Base-by-base conservation (phyloP, 2,797 vertebrate genomes). In the Enteromius viviparus region DNA sequence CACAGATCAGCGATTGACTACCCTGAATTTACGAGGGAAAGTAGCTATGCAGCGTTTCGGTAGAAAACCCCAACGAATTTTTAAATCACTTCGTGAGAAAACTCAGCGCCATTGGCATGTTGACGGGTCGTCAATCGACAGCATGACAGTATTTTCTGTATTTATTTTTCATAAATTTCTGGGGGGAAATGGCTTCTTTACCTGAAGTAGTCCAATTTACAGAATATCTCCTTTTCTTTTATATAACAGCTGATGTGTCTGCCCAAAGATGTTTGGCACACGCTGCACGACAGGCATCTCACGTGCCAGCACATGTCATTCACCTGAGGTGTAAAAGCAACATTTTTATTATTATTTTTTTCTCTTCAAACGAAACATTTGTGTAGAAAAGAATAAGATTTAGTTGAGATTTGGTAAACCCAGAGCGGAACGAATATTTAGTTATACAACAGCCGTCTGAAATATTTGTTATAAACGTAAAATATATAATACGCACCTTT, bases 191-290 rank as follows among this genome's bases (percentile, higher is more conserved):
- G 53, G 4, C 1, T 10, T n/a, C 21, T 23, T 58, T 58, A 64
- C 94, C 98, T 97, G 94, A 99, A 98, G 92, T 99, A 99, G 92
- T 99, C 98, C 0, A 99, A 95, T 93, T 99, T 99, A 94, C 98
- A 99, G 93, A 97, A 99, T 86, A 99, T 95, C 85, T 99, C 96
- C 89, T 95, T 96, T 68, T 99, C 97, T 93, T 98, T 99, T 89
- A 99, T 96, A 78, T 97, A 99, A 90, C 98, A 99, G 94, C 97
- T 99, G 42, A 97, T 97, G 10, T 99, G 98, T 72, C 97, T 95
- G 81, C 97, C 97, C 42, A 99, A 92, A 9, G 97, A 98, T 0
- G 96, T 97, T 80, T 96, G 95, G 90, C 98, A 99, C 64, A 99
- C 97, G 2, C 97, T 98, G 93, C 98, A 99, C 0, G 96, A 96